Evolutionary conservation across 2,888 invertebrate genomes (phyloP), one percentile per base, ranked within the genome.

Genomic region (Trissoscelio sp.): DNA sequence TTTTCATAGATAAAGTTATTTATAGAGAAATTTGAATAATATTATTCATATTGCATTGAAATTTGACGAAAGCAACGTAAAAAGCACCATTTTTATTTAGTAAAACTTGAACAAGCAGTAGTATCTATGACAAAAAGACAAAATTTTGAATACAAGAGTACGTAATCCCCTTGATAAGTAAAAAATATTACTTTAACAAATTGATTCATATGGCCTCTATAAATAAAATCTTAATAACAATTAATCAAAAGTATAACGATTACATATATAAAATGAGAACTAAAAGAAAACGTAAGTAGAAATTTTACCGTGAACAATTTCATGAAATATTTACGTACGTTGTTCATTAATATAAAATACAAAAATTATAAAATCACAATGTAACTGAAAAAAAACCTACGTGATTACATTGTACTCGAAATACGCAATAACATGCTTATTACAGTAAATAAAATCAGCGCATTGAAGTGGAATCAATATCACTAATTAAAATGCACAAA

Each of bases 201-300:
- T 66, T 66, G 37, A n/a, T 66, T 66, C 46, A 16, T 66, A 66
- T 66, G 66, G 66, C 66, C 51, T 66, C 39, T 66, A 66, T 53
- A 66, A 51, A 66, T 66, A 24, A 66, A 66, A 66, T 51, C 57
- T 20, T 57, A 57, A 39, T 22, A 37, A 37, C 3, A 20, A 20
- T 11, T 64, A 1, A 9, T 7, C 18, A 6, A 44, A 62, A 62
- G 42, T 20, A 4, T 22, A 39, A 16, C 11, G 22, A 12, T 22
- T 58, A 39, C 57, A 48, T 18, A 1, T 58, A 20, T 16, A 1
- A 31, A 11, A 57, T 57, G 31, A 14, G 37, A 37, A 58, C 22
- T 58, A 58, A 20, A 37, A 20, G 7, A 4, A 22, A 60, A 42
- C 39, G 39, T 66, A 66, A 39, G 31, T 37, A 22, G 22, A 64